These are phyloP conservation scores for Yponomeuta plumbellus DNA, from an alignment of 2,888 invertebrate species.

Conservation along the genomic window DNA sequence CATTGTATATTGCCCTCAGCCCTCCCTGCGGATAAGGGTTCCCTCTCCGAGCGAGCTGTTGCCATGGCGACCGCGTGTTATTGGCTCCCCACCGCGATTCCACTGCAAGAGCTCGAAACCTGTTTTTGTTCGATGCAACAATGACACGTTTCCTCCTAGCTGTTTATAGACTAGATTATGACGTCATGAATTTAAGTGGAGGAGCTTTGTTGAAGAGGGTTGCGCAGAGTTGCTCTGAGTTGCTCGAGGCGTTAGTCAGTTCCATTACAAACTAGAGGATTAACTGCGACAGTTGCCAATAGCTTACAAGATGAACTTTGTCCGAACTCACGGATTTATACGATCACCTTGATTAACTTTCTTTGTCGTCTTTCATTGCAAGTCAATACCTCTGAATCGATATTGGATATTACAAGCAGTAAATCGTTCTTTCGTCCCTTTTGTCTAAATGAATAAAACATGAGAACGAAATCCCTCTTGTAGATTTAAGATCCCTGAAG, in stretches of 20 bases:
- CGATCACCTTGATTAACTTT: neutral
- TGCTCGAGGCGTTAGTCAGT: neutral
- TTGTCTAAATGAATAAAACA: neutral
- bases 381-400: neutral
- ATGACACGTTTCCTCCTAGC: slow-evolving; percentile 4
- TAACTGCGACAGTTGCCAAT: neutral
- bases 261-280: neutral
- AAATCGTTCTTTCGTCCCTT: neutral
- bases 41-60: slow-evolving; percentile 52
- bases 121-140: slow-evolving; percentile 28
- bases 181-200: slow-evolving; percentile 27
- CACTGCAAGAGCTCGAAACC: slow-evolving; percentile 38
- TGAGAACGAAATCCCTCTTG: neutral
- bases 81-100: slow-evolving; percentile 57
- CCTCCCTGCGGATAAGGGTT: slow-evolving; percentile 48
- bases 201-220: slow-evolving; percentile 5
- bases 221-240: slow-evolving; percentile 6
- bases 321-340: neutral
- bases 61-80: slow-evolving; percentile 64
- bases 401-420: neutral
- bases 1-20: slow-evolving; percentile 40
- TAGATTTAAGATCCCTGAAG: neutral
- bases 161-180: slow-evolving; percentile 35
- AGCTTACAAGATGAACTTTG: neutral
- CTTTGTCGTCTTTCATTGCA: neutral